A percentile compares a stretch with the other conserved stretches of the same genome.
Evolutionary conservation across 2,888 invertebrate species (phyloP).

Genomic region (Deroplatys truncata): DNA sequence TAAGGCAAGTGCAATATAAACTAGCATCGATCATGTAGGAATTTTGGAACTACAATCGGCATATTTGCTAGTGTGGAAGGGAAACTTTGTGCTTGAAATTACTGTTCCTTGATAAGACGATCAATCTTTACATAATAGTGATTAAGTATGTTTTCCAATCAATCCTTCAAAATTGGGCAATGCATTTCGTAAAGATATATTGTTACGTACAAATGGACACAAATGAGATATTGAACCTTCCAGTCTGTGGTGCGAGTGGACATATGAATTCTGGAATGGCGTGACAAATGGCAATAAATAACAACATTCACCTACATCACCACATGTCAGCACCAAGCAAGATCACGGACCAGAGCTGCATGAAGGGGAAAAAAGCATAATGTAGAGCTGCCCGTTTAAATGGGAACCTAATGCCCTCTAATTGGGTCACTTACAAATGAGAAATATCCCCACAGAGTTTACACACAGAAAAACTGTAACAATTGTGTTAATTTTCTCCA

Average conservation of each 20-base stretch:
- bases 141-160: not conserved
- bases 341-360: not conserved
- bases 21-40: too few species aligned
- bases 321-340: not conserved
- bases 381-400: not conserved
- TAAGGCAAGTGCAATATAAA: too few species aligned
- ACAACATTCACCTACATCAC: not conserved
- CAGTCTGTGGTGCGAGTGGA: not conserved
- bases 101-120: not conserved
- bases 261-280: not conserved
- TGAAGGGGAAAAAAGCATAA: not conserved
- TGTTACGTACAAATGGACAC: not conserved
- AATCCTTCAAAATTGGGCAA: not conserved
- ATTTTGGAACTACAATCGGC: too few species aligned
- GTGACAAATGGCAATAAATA: not conserved
- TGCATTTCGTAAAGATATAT: not conserved
- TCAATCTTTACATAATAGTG: not conserved
- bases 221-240: not conserved
- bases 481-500: not conserved
- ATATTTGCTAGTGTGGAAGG: not conserved
- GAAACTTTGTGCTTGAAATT: too few species aligned
- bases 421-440: not conserved
- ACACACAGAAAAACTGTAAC: not conserved
- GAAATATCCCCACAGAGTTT: not conserved
- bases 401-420: not conserved